These are phyloP conservation scores for Sturnus vulgaris DNA, from an alignment of 2,113 vertebrate genomes.

Conservation along the genomic window DNA sequence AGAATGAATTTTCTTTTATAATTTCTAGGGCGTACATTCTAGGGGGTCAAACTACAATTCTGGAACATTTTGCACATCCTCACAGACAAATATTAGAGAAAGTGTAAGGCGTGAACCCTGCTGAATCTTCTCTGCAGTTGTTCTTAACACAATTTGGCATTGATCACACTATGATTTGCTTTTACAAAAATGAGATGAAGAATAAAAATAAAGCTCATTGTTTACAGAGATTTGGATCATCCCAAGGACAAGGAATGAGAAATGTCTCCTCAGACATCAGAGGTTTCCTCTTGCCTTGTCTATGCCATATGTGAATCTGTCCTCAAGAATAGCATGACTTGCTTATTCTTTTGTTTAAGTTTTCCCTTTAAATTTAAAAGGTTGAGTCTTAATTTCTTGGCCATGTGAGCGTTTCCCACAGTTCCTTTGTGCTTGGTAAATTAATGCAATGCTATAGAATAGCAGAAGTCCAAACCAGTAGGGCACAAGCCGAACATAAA, in stretches of 20 bases:
- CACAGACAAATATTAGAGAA: not conserved
- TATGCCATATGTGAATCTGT: not conserved
- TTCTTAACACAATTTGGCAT: not conserved
- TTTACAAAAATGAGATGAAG: not conserved
- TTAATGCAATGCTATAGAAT: not conserved
- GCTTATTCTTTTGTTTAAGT: not conserved
- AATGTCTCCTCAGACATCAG: not conserved
- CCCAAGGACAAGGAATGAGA: not conserved
- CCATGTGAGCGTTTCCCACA: not conserved
- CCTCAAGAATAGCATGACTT: not conserved
- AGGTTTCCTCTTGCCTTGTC: not conserved
- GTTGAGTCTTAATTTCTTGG: not conserved
- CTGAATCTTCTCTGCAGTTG: not conserved
- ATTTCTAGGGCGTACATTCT: not conserved
- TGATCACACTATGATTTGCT: not conserved
- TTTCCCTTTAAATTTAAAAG: not conserved
- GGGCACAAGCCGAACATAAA: constrained; percentile 30
- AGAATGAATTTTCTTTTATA: not conserved
- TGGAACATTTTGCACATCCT: not conserved
- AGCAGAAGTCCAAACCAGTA: not conserved
- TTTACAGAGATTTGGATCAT: not conserved
- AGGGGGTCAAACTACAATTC: not conserved
- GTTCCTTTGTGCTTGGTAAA: not conserved
- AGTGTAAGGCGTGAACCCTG: not conserved
- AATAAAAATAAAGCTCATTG: constrained; percentile 8